These are phyloP conservation scores for Athalia rosae DNA, from an alignment of 2,888 invertebrate species.

Conservation along the genomic window DNA sequence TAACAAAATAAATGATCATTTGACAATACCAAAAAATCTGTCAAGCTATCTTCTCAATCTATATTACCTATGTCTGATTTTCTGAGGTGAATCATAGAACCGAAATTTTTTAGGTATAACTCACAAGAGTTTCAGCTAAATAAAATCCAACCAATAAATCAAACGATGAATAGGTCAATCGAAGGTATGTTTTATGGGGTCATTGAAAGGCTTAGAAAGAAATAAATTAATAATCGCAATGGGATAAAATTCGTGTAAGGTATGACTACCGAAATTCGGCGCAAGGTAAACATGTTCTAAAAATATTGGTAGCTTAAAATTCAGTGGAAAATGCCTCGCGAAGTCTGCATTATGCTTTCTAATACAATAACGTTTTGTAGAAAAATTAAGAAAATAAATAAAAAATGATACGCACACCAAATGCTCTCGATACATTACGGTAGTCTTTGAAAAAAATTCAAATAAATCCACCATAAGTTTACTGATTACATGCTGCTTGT, in stretches of 20 bases:
- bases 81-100: constrained; percentile 21
- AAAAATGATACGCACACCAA: constrained; percentile 31
- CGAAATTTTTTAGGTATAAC: neutral
- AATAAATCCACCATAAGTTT: constrained; percentile 21
- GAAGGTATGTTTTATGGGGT: neutral
- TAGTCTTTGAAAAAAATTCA: constrained; percentile 6
- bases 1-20: neutral
- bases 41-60: neutral
- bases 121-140: too few species aligned
- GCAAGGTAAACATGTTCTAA: neutral
- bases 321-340: constrained; percentile 3
- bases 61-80: neutral
- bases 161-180: neutral
- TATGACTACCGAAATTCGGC: too few species aligned
- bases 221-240: too few species aligned
- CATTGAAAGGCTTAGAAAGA: too few species aligned
- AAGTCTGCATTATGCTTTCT: constrained; percentile 13
- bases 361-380: neutral
- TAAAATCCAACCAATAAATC: constrained; percentile 2
- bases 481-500: constrained; percentile 28
- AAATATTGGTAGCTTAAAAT: constrained; percentile 15
- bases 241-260: too few species aligned
- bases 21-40: neutral
- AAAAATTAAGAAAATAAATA: constrained; percentile 1
- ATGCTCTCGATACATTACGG: neutral